Evolutionary conservation across 2,888 invertebrate genomes (phyloP).

Genomic region (Didymodactylos carnosus): DNA sequence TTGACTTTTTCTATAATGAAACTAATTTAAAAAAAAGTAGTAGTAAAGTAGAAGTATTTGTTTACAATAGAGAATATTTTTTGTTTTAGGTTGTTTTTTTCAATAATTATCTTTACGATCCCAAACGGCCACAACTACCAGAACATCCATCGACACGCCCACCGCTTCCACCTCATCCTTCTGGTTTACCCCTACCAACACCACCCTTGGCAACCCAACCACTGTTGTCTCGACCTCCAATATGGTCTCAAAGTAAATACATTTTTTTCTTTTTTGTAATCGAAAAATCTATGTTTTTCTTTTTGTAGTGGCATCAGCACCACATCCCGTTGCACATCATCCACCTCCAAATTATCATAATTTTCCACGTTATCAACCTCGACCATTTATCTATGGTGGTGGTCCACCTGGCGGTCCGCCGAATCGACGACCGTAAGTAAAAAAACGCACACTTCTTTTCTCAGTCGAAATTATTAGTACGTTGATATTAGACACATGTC

Average conservation of each 20-base stretch:
- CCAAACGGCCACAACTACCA: conserved; percentile 6
- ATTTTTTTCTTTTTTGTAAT: neutral
- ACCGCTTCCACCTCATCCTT: neutral
- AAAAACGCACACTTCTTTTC: no score
- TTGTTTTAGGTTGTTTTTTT: conserved; percentile 3
- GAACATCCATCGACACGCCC: conserved; percentile 5
- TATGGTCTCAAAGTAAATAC: neutral
- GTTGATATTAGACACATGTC: no score
- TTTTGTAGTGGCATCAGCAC: neutral
- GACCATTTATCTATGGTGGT: neutral
- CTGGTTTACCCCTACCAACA: neutral
- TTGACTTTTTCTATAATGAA: neutral
- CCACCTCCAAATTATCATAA: neutral
- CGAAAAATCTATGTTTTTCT: neutral
- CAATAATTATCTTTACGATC: conserved; percentile 16
- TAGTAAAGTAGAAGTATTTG: no score
- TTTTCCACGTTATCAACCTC: neutral
- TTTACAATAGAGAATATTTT: no score
- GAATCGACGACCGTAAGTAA: neutral
- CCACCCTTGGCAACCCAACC: neutral
- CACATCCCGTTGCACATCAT: neutral
- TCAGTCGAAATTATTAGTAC: no score
- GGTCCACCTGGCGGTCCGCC: neutral
- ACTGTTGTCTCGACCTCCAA: neutral
- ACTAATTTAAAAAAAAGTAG: no score